phyloP scores from a whole-genome alignment of 2,797 vertebrate species.

The Steatocranus sp. region DNA sequence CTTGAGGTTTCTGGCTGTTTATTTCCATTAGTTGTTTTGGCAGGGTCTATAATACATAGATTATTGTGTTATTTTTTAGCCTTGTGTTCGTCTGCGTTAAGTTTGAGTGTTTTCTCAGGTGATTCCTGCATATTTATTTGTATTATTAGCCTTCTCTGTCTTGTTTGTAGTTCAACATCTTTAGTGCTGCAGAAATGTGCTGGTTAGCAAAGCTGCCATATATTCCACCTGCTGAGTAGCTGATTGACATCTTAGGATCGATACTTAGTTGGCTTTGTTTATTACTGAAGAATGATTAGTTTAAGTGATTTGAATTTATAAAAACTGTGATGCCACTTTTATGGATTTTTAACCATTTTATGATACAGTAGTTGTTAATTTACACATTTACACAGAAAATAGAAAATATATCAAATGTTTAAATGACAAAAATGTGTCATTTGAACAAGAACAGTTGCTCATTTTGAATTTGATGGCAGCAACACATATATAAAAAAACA shows the following conservation, averaged over 20 bases:
- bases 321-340: not conserved
- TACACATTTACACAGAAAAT: not conserved
- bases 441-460: not conserved
- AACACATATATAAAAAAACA: not conserved
- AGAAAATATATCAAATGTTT: not conserved
- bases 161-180: not conserved
- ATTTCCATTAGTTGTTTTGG: not conserved
- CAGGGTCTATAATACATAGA: not conserved
- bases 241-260: not conserved
- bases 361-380: not conserved
- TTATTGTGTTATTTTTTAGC: not conserved
- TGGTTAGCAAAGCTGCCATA: not conserved
- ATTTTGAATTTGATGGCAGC: not conserved
- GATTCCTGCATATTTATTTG: not conserved
- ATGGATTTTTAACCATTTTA: not conserved
- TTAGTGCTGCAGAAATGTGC: not conserved
- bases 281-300: not conserved
- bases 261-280: not conserved
- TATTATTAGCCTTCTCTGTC: not conserved
- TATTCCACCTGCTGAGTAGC: not conserved
- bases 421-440: not conserved
- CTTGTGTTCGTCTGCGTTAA: not conserved
- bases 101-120: not conserved
- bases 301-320: not conserved
- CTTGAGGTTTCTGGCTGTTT: not conserved